Evolutionary conservation across 2,797 vertebrate genomes (phyloP).

Genomic region (Enteromius thamalakanensis): DNA sequence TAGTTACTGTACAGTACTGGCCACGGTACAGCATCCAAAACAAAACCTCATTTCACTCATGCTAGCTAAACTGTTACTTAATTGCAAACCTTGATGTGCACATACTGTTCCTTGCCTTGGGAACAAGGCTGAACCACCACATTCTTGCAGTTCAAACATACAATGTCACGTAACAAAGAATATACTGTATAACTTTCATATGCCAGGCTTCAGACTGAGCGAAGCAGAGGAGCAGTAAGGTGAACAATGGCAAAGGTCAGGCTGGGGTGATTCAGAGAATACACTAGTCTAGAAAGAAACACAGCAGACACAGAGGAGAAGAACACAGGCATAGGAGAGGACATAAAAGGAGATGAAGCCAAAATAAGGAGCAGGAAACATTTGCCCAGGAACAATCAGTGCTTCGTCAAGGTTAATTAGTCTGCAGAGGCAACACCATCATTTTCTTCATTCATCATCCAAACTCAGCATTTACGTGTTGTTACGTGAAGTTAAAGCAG

Average conservation of each 20-base stretch:
- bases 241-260: constrained; percentile 29
- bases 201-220: neutral
- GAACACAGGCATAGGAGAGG: constrained; percentile 16
- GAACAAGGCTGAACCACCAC: constrained; percentile 57
- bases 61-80: constrained; percentile 31
- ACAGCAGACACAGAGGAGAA: neutral
- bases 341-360: constrained; percentile 56
- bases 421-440: constrained; percentile 75
- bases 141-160: constrained; percentile 41
- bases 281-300: neutral
- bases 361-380: constrained; percentile 73
- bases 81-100: constrained; percentile 56
- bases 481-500: constrained; percentile 5
- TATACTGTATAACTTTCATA: neutral
- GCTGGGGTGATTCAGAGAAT: constrained; percentile 18
- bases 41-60: neutral
- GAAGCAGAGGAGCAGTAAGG: neutral
- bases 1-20: neutral
- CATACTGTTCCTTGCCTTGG: constrained; percentile 59
- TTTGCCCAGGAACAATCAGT: constrained; percentile 76
- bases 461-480: constrained; percentile 31
- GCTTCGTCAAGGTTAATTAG: constrained; percentile 85
- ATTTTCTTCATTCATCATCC: constrained; percentile 78
- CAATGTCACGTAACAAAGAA: neutral
- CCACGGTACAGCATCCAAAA: neutral